Evolutionary conservation across 2,113 vertebrate genomes (phyloP).

Genomic region (Equus quagga): DNA sequence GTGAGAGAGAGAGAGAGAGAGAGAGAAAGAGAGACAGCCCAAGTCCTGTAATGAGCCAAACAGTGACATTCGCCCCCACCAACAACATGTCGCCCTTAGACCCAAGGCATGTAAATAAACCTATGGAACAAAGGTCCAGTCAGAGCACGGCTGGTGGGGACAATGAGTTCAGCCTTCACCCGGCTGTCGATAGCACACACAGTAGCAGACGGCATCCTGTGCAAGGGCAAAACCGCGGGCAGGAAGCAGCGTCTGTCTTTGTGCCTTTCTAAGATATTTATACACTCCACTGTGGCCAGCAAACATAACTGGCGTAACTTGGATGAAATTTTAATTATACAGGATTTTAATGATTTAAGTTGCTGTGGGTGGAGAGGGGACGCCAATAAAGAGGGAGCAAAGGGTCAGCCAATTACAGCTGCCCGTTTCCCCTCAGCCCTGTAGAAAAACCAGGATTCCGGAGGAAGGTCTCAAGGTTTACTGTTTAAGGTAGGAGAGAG

Average conservation of each 20-base stretch:
- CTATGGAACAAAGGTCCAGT: neutral
- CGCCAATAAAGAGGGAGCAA: slow-evolving; percentile 81
- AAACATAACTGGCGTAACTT: slow-evolving; percentile 85
- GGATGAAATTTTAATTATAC: slow-evolving; percentile 88
- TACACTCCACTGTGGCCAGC: slow-evolving; percentile 84
- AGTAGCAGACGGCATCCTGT: slow-evolving; percentile 48
- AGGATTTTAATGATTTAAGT: slow-evolving; percentile 87
- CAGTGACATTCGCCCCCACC: neutral
- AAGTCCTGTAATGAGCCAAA: neutral
- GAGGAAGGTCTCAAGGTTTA: slow-evolving; percentile 27
- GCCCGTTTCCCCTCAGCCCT: slow-evolving; percentile 66
- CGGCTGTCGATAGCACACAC: slow-evolving; percentile 52
- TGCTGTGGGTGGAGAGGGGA: slow-evolving; percentile 85
- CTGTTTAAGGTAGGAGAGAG: slow-evolving; percentile 45
- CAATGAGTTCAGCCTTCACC: neutral
- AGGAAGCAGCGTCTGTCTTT: slow-evolving; percentile 85
- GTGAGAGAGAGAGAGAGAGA: neutral
- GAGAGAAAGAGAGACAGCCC: neutral
- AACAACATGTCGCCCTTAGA: neutral
- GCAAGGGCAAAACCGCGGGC: slow-evolving; percentile 80
- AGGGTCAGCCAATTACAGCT: slow-evolving; percentile 80
- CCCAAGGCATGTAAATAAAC: slow-evolving; percentile 17
- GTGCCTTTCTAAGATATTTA: slow-evolving; percentile 87
- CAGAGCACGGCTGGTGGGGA: neutral
- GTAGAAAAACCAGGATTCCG: slow-evolving; percentile 58